Evolutionary conservation across 2,888 invertebrate genomes (phyloP).

Genomic region (Piscicola geometra): DNA sequence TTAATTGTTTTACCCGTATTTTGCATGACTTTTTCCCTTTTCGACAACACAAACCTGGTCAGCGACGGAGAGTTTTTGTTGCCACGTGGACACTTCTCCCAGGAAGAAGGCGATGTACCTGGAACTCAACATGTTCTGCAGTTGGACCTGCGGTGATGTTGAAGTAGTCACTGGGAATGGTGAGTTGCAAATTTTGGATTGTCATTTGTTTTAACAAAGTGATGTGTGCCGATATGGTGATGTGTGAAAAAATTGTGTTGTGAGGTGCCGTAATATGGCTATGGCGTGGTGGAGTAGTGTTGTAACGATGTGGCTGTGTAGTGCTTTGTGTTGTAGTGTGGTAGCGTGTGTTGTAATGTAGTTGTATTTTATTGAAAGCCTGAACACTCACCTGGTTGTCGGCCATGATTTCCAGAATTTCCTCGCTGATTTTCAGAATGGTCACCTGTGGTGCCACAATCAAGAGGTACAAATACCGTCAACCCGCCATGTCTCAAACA

Average conservation of each 20-base stretch:
- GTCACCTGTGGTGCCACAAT: constrained; percentile 62
- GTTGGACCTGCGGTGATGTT: constrained; percentile 78
- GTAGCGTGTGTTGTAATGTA: no score
- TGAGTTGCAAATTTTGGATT: no score
- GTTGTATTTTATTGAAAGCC: no score
- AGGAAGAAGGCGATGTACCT: constrained; percentile 93
- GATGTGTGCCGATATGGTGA: neutral
- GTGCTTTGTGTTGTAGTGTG: no score
- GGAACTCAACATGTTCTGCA: constrained; percentile 92
- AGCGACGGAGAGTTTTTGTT: constrained; percentile 81
- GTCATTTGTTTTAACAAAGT: neutral
- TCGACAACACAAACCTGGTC: constrained; percentile 64
- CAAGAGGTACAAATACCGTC: neutral
- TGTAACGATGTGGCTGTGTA: no score
- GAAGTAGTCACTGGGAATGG: no score
- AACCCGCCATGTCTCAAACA: no score
- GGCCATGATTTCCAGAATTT: constrained; percentile 90
- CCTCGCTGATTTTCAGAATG: constrained; percentile 82
- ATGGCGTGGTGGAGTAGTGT: no score
- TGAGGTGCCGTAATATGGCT: no score
- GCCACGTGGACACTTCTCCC: constrained; percentile 90
- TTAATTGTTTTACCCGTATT: no score
- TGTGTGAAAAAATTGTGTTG: neutral
- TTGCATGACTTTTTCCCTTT: no score
- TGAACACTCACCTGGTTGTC: constrained; percentile 81